Percentiles rank a stretch among this genome's conserved stretches.
These are phyloP conservation scores for Rynchops niger DNA, from an alignment of 2,113 vertebrate genomes.

Conservation along the genomic window DNA sequence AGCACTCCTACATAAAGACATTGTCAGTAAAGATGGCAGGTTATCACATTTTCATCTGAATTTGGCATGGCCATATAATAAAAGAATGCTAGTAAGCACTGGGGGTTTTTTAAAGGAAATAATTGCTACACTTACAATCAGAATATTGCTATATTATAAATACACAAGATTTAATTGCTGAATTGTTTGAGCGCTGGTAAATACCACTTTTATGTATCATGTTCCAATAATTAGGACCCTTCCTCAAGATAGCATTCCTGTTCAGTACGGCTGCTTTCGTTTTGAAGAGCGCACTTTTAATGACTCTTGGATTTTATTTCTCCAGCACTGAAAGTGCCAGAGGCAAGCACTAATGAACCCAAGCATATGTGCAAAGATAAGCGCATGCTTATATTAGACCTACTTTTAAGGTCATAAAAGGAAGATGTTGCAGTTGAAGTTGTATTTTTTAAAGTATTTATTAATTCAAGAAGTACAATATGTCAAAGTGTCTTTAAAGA, in stretches of 20 bases:
- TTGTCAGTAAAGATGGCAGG: not conserved
- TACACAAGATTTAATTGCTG: not conserved
- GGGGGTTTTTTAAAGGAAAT: not conserved
- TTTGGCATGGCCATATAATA: not conserved
- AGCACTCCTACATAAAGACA: not conserved
- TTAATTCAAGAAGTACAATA: not conserved
- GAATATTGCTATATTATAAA: not conserved
- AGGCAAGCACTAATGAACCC: not conserved
- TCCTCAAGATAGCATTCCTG: not conserved
- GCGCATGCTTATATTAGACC: not conserved
- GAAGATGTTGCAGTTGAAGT: not conserved
- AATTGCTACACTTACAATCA: not conserved
- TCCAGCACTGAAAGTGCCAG: not conserved
- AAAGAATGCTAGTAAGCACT: not conserved
- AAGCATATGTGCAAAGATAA: not conserved
- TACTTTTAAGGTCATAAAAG: not conserved
- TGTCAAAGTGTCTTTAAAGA: not conserved
- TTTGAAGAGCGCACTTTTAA: not conserved
- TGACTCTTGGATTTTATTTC: not conserved
- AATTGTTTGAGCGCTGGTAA: not conserved
- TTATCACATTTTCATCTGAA: not conserved
- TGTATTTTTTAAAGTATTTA: not conserved
- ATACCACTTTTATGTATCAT: not conserved
- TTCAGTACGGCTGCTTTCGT: not conserved
- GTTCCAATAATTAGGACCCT: not conserved